phyloP scores from a whole-genome alignment of 2,797 vertebrate genomes.

The Gymnoscopelus braueri region DNA sequence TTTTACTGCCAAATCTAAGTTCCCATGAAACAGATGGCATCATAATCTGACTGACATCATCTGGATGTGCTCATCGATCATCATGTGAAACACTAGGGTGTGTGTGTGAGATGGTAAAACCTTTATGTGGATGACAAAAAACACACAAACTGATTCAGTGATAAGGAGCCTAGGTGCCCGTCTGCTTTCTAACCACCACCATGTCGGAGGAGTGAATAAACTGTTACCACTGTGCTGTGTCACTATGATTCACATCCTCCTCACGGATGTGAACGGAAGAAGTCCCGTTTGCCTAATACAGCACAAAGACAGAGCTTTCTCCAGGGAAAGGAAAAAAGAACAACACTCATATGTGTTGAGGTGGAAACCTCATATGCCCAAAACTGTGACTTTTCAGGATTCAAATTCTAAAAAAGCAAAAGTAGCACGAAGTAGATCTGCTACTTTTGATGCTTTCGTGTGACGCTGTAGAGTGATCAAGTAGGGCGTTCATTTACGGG shows the following conservation, averaged over 20 bases:
- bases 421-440: too few species aligned
- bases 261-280: constrained; percentile 37
- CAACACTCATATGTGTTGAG: not conserved
- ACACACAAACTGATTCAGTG: constrained; percentile 29
- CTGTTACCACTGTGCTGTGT: constrained; percentile 40
- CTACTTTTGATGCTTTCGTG: too few species aligned
- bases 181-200: constrained; percentile 12
- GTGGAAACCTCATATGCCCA: too few species aligned
- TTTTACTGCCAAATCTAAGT: not conserved
- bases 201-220: constrained; percentile 35
- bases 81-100: not conserved
- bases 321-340: constrained; percentile 6
- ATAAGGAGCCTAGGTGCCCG: constrained; percentile 20
- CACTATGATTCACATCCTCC: constrained; percentile 71
- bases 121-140: not conserved
- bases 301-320: too few species aligned
- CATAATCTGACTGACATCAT: constrained; percentile 10
- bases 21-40: not conserved
- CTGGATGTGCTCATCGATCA: not conserved
- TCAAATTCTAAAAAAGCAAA: too few species aligned
- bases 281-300: too few species aligned
- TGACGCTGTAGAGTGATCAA: too few species aligned
- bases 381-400: too few species aligned
- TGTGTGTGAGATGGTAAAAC: not conserved
- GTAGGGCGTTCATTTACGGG: too few species aligned